Percentiles rank a stretch among this genome's conserved stretches.
These are phyloP conservation scores for Aelia acuminata DNA, from an alignment of 2,888 invertebrate genomes.

Conservation along the genomic window DNA sequence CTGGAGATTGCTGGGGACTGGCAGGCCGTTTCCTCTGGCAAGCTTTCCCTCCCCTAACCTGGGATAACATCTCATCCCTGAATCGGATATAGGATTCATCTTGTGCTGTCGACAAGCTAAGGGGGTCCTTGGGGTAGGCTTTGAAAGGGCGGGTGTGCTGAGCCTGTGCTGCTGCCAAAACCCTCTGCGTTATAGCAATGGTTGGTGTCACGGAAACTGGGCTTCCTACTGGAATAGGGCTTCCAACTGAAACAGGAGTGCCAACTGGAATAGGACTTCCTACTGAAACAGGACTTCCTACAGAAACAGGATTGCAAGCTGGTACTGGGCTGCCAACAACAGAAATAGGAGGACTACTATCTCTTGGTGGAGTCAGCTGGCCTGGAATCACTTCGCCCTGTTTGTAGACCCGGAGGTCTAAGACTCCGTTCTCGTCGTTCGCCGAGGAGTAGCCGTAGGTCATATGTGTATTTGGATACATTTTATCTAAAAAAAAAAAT, in stretches of 20 bases:
- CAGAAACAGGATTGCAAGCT: conserved; percentile 29
- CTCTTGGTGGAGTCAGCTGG: conserved; percentile 48
- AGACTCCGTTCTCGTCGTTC: background rate
- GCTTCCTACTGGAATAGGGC: conserved; percentile 12
- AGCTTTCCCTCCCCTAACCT: conserved; percentile 75
- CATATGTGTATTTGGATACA: background rate
- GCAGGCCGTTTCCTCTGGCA: conserved; percentile 79
- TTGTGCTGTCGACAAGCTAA: conserved; percentile 73
- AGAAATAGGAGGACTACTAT: background rate
- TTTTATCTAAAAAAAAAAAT: conserved; percentile 24
- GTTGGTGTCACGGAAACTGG: conserved; percentile 57
- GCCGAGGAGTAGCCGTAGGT: background rate
- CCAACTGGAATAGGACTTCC: background rate
- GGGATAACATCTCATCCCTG: conserved; percentile 77
- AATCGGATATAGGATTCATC: conserved; percentile 81
- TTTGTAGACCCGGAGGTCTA: conserved; percentile 51
- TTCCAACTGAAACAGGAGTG: background rate
- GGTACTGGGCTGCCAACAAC: conserved; percentile 21
- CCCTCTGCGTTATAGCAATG: conserved; percentile 61
- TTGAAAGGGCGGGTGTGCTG: conserved; percentile 75
- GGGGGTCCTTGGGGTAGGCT: conserved; percentile 80
- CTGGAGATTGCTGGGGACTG: conserved; percentile 66
- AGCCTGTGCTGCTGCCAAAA: conserved; percentile 61
- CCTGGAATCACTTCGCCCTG: conserved; percentile 1
- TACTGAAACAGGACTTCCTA: background rate